Base-by-base conservation (phyloP, 2,113 vertebrate genomes). In the Psettodes erumei region DNA sequence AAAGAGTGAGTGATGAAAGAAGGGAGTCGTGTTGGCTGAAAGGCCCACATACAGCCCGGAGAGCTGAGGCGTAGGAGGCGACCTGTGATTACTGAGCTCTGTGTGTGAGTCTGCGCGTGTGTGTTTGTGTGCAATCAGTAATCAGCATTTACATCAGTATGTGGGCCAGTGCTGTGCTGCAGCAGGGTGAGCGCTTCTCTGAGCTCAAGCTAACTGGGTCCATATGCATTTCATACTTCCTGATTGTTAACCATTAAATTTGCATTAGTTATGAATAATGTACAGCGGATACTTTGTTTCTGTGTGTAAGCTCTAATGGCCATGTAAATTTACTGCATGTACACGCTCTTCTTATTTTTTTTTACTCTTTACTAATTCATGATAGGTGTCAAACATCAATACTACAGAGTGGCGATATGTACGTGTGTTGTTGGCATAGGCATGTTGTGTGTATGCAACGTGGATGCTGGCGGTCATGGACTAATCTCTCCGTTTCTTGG, bases 1-100 rank as follows among this genome's bases (percentile, higher is more conserved):
- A 89, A 76, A 89, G 86, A 51, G 42, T 9, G 23, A 37, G 69
- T 8, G 77, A 89, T 74, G 78, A 90, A 88, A 88, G 83, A 82
- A 8, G 59, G 50, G 74, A 71, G 74, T 40, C 35, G 40, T 64
- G 82, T 48, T 89, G 43, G 16, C 77, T 77, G 54, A 75, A 50
- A 84, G 71, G 62, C 70, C 43, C 65, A 56, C 75, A 84, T 40
- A 77, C 71, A 42, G 50, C 59, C 71, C 28, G 6, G 53, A 40
- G 75, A 82, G 75, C 53, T 59, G 68, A 78, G 78, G 88, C 79
- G 79, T 71, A 55, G 88, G 84, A 87, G 71, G 66, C 77, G 79
- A 82, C 85, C 82, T 82, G 66, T 70, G 68, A 86, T 89, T 83
- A 72, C 80, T 19, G 75, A 71, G 62, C 82, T 87, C 0, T 56